Conservation (phyloP, 2,113 vertebrate species). For the Clarias batrachus region DNA sequence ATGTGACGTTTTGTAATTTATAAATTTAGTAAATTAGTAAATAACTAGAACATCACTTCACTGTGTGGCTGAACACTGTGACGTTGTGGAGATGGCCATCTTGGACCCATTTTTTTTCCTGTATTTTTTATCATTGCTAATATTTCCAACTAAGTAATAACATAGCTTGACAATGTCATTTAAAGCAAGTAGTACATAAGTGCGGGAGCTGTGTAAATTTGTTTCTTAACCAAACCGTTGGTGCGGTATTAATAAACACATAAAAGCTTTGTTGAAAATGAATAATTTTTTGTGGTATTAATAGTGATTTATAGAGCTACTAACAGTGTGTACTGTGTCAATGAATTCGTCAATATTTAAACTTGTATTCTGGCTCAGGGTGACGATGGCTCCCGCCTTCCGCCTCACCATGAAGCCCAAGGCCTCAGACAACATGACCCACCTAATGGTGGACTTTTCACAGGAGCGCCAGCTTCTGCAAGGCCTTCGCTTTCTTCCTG, state of each 20-base stretch:
- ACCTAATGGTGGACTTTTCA: constrained; percentile 88
- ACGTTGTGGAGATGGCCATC: neutral
- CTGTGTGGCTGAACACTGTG: neutral
- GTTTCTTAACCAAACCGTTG: neutral
- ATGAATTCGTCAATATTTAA: neutral
- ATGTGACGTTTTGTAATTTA: neutral
- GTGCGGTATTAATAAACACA: neutral
- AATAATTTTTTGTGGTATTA: neutral
- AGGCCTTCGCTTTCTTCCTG: constrained; percentile 86
- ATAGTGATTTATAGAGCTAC: neutral
- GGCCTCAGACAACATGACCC: constrained; percentile 86
- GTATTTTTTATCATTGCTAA: neutral
- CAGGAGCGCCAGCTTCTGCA: constrained; percentile 81
- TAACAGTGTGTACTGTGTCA: neutral
- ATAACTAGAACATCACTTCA: neutral
- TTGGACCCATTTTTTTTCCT: neutral
- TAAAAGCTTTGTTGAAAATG: neutral
- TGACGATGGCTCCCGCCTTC: constrained; percentile 91
- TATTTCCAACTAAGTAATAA: neutral
- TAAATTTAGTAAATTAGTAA: neutral
- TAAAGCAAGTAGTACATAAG: neutral
- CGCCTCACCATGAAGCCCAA: constrained; percentile 83
- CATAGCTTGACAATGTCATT: neutral
- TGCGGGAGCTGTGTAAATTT: neutral
- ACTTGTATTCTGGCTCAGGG: constrained; percentile 66